Conservation (phyloP, 2,113 vertebrate species). For the Gavialis gangeticus region DNA sequence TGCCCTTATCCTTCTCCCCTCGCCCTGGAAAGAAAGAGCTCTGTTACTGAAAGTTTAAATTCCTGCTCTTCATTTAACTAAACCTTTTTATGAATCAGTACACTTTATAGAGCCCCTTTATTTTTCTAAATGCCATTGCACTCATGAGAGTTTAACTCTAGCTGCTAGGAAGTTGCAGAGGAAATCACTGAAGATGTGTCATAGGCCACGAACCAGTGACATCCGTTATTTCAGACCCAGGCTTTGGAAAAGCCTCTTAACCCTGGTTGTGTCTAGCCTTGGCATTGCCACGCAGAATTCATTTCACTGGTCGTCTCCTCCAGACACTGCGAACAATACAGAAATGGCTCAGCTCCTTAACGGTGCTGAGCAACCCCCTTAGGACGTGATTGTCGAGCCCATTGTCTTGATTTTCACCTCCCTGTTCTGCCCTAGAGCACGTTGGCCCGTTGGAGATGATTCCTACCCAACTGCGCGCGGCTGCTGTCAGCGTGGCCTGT, state of each 20-base stretch:
- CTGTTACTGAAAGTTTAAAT: not conserved
- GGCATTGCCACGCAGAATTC: not conserved
- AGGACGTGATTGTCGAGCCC: too few species aligned
- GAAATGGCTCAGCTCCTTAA: not conserved
- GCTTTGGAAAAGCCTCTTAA: not conserved
- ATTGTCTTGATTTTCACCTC: not conserved
- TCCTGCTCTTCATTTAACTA: not conserved
- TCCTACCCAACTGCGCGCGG: not conserved
- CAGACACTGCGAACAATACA: not conserved
- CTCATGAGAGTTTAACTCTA: not conserved
- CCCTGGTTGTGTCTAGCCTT: not conserved
- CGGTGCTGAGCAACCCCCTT: not conserved
- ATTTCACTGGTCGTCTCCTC: not conserved
- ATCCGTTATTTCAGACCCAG: not conserved
- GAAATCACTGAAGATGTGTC: not conserved
- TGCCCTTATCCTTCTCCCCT: not conserved
- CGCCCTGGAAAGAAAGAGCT: constrained; percentile 13
- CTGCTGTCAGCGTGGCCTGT: not conserved
- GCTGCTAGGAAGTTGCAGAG: not conserved
- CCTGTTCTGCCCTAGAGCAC: not conserved
- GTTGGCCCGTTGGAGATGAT: not conserved
- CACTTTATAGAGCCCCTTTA: not conserved
- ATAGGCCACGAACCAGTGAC: not conserved
- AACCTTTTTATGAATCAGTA: not conserved
- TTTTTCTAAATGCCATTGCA: constrained; percentile 30